Evolutionary conservation across 2,888 invertebrate genomes (phyloP).

Genomic region (Cerastoderma edule): DNA sequence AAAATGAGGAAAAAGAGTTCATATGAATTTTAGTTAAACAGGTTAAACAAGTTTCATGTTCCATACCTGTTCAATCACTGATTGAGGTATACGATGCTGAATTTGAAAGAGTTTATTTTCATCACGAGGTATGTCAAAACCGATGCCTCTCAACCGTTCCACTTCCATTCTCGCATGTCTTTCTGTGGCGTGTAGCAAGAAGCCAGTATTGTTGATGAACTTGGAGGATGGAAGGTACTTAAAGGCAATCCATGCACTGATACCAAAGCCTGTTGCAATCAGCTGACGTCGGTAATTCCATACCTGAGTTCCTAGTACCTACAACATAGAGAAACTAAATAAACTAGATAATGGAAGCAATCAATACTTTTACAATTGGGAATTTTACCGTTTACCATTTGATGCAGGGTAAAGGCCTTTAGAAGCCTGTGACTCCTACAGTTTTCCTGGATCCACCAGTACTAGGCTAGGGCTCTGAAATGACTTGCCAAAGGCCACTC

Average conservation of each 20-base stretch:
- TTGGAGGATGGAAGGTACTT: slow-evolving; percentile 27
- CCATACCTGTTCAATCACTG: slow-evolving; percentile 4
- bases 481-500: too few relatives aligned
- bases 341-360: neutral
- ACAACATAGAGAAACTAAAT: neutral
- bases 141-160: neutral
- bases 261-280: slow-evolving; percentile 18
- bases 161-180: neutral
- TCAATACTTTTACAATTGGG: too few relatives aligned
- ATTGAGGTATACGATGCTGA: neutral
- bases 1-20: too few relatives aligned
- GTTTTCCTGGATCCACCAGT: neutral
- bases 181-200: neutral
- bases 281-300: slow-evolving; percentile 3
- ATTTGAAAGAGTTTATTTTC: neutral
- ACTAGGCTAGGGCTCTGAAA: too few relatives aligned
- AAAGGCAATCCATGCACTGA: slow-evolving; percentile 32
- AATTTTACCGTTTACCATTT: too few relatives aligned
- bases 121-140: neutral
- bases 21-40: neutral
- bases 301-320: neutral
- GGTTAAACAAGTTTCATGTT: neutral
- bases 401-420: too few relatives aligned
- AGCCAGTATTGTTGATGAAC: neutral
- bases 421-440: neutral